phyloP scores from a whole-genome alignment of 2,797 vertebrate species.

The Sitta carolinensis region DNA sequence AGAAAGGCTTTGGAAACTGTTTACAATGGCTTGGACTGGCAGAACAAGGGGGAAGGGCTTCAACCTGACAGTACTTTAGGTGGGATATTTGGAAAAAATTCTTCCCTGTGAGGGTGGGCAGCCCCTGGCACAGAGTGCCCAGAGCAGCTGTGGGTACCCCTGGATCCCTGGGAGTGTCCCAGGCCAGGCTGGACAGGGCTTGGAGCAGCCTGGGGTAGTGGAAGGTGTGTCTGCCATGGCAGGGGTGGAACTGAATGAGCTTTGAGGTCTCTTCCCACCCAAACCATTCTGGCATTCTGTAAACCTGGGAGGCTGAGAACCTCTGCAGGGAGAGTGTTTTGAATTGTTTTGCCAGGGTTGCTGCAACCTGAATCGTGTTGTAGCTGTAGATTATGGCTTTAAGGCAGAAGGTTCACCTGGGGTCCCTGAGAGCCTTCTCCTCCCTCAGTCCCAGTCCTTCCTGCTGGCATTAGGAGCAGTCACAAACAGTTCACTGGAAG shows the following conservation, averaged over 20 bases:
- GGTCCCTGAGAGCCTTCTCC: not conserved
- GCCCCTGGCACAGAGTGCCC: not conserved
- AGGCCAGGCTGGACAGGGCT: not conserved
- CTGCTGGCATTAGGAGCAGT: not conserved
- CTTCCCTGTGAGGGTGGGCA: accelerated
- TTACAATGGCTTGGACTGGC: not conserved
- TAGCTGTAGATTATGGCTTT: not conserved
- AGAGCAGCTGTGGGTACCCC: not conserved
- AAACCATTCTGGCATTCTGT: not conserved
- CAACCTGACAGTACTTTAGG: not conserved
- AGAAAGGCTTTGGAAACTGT: not conserved
- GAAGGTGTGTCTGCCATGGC: not conserved
- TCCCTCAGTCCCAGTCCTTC: not conserved
- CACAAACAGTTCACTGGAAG: accelerated
- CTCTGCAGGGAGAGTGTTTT: not conserved
- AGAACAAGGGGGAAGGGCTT: not conserved
- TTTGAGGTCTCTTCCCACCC: not conserved
- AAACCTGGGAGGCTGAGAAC: not conserved
- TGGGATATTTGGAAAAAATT: not conserved
- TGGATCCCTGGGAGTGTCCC: not conserved
- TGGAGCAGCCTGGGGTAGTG: accelerated
- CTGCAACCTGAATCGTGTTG: not conserved
- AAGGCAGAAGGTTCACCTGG: not conserved
- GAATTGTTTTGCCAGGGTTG: not conserved
- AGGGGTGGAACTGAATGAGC: no score